These are phyloP conservation scores for Ciconia stormi DNA, from an alignment of 2,113 vertebrate genomes.

Conservation along the genomic window DNA sequence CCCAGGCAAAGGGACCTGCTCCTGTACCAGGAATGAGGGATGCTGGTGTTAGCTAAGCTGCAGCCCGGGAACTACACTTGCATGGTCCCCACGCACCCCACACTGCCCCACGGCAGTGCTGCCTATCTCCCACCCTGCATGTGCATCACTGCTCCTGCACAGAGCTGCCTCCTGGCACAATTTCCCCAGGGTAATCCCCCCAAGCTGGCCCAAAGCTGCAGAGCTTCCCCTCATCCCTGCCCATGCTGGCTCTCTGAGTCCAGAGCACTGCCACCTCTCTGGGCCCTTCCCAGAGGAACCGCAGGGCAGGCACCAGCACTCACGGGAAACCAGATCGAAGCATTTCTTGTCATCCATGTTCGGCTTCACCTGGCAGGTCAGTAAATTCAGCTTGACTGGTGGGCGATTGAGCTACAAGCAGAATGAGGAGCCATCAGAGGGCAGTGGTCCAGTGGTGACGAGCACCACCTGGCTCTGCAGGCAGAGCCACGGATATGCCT, in stretches of 20 bases:
- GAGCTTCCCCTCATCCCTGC: neutral
- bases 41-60: neutral
- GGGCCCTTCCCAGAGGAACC: neutral
- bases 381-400: conserved; percentile 74
- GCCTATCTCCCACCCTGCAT: neutral
- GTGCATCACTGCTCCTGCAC: neutral
- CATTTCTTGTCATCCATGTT: conserved; percentile 75
- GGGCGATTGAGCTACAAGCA: conserved; percentile 60
- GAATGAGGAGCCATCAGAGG: neutral
- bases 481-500: neutral
- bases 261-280: neutral
- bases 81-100: fast-evolving
- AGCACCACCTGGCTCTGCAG: neutral
- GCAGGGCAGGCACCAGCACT: neutral
- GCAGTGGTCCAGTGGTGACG: neutral
- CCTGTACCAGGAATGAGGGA: neutral
- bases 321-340: conserved; percentile 77
- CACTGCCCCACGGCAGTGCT: neutral
- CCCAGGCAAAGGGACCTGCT: neutral
- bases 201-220: neutral
- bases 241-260: fast-evolving
- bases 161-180: neutral
- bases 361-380: conserved; percentile 79
- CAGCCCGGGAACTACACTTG: neutral
- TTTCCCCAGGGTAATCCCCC: neutral